Percentiles rank a stretch among this genome's conserved stretches.
Conservation (phyloP, 2,113 vertebrate species). For the Paradoxurus hermaphroditus region DNA sequence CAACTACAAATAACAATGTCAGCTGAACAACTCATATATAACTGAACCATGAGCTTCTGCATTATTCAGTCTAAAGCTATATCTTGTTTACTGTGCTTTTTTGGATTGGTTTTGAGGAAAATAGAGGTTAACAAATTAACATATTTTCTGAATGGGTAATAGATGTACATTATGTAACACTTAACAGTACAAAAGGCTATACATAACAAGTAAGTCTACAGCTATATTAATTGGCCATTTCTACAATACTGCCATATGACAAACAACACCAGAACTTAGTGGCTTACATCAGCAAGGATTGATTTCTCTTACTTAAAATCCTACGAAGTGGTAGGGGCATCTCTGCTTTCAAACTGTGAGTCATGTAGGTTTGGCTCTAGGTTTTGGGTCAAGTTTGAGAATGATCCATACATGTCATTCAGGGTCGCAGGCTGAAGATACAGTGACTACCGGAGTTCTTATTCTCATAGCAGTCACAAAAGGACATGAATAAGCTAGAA, state of each 20-base stretch:
- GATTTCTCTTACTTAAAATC: neutral
- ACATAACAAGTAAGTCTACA: neutral
- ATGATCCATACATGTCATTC: neutral
- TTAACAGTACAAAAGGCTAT: neutral
- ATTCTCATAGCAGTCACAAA: neutral
- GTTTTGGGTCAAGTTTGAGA: neutral
- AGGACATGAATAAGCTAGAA: neutral
- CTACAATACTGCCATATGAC: neutral
- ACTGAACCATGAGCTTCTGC: neutral
- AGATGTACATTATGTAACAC: neutral
- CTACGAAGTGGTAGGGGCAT: neutral
- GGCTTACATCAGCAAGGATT: neutral
- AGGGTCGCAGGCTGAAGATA: neutral
- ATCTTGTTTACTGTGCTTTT: neutral
- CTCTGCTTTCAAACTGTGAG: neutral
- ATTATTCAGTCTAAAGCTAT: neutral
- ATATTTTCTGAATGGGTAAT: neutral
- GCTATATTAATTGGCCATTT: neutral
- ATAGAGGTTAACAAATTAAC: neutral
- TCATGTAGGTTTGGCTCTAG: neutral
- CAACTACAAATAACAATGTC: constrained; percentile 19
- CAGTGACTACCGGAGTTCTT: neutral
- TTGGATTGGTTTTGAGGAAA: neutral
- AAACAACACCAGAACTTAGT: neutral
- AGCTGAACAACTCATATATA: neutral